phyloP scores from a whole-genome alignment of 2,888 invertebrate genomes.

The Campoplex nolae region DNA sequence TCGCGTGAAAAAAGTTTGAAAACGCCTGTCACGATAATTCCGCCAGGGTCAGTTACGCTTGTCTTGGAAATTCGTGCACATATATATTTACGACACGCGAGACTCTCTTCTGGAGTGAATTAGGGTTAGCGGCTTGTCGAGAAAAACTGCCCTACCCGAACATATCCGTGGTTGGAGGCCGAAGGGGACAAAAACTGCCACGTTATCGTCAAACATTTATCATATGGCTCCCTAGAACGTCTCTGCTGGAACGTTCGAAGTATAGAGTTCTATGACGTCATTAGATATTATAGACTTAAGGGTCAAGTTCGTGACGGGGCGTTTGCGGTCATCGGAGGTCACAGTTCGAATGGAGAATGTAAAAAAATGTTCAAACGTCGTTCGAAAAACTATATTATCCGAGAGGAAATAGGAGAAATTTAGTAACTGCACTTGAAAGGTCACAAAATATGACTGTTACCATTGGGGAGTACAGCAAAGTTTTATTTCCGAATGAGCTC shows the following conservation, averaged over 20 bases:
- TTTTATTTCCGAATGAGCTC: background rate
- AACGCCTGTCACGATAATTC: background rate
- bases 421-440: background rate
- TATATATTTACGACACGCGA: conserved; percentile 35
- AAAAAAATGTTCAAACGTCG: background rate
- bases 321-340: conserved; percentile 56
- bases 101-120: conserved; percentile 40
- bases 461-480: background rate
- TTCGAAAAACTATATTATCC: background rate
- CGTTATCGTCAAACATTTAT: conserved; percentile 43
- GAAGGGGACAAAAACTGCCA: conserved; percentile 29
- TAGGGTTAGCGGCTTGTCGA: conserved; percentile 28
- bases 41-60: conserved; percentile 13
- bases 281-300: conserved; percentile 40
- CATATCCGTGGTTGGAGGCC: conserved; percentile 22
- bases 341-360: background rate
- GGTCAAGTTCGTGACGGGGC: conserved; percentile 69
- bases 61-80: conserved; percentile 47
- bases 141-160: conserved; percentile 63
- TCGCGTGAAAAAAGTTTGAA: background rate
- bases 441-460: background rate
- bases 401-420: background rate
- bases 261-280: conserved; percentile 55
- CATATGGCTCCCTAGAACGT: conserved; percentile 17
- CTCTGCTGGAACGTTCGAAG: conserved; percentile 23